Evolutionary conservation across 2,888 invertebrate species (phyloP), one percentile per base, ranked within the genome.

Genomic region (Arctia plantaginis): DNA sequence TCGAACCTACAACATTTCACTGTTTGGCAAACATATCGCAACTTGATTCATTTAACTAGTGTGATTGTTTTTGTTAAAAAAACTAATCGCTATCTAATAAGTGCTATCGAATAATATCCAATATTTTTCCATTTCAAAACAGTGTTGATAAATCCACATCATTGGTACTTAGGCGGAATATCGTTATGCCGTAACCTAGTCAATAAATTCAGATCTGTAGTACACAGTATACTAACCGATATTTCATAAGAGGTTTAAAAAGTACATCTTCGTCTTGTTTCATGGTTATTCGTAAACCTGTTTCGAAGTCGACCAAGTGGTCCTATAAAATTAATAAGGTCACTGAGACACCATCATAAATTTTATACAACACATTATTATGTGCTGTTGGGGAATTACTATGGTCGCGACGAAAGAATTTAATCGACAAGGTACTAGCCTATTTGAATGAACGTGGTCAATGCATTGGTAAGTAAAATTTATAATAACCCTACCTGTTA

Each of bases 271-370:
- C 77, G 79, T 72, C 81, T 81, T 74, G 80, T 80, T 77, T 73
- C 81, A 76, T 85, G 74, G 80, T 78, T 80, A 79, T 82, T 80
- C 74, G 33, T 68, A 91, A 94, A 94, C 94, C 90, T 87, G 94
- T 94, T 93, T 84, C 82, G 78, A 91, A 90, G 85, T 90, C 86
- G 89, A 88, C 87, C 91, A 88, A 91, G 93, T 88, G 90, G 92
- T 89, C 88, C 89, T 90, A 94, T 94, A 93, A 94, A 93, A 93
- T 92, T 93, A 94, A 94, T 94, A 93, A 94, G 93, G 92, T 92
- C 92, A 90, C 88, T 87, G 87, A 88, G 87, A 87, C 87, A 88
- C 86, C 84, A 87, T 86, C 86, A 90, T 92, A 90, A 91, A 92
- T 90, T 89, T 77, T 90, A 91, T 87, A 89, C 83, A 88, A 87